A percentile compares a stretch with the other conserved stretches of the same genome.
Conservation (phyloP, 2,888 invertebrate species). For the Andrena trimmerana region DNA sequence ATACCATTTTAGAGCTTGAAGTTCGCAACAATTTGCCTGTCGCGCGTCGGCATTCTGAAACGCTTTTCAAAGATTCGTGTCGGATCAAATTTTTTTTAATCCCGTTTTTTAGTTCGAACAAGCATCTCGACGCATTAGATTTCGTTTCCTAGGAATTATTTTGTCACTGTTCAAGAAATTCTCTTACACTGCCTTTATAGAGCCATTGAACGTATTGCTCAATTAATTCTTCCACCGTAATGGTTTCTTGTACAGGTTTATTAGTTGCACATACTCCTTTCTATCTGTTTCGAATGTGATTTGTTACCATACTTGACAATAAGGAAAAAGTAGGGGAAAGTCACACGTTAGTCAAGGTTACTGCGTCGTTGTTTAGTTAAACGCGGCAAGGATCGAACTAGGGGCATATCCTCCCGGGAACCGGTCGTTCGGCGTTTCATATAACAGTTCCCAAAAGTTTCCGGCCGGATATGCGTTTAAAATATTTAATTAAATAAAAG, state of each 20-base stretch:
- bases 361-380: constrained; percentile 24
- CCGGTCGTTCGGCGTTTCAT: background rate
- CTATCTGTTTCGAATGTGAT: constrained; percentile 64
- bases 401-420: constrained; percentile 20
- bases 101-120: constrained; percentile 9
- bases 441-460: constrained; percentile 1
- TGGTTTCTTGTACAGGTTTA: constrained; percentile 52
- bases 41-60: background rate
- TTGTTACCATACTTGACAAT: constrained; percentile 70
- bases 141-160: constrained; percentile 29
- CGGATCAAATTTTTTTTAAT: background rate
- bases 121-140: constrained; percentile 19
- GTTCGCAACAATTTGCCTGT: background rate
- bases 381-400: constrained; percentile 2
- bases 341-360: constrained; percentile 29
- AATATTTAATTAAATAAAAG: constrained; percentile 29
- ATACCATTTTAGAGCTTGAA: background rate
- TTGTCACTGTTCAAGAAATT: constrained; percentile 45
- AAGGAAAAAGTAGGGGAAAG: constrained; percentile 52
- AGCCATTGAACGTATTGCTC: constrained; percentile 69
- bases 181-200: constrained; percentile 70
- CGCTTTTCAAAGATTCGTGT: constrained; percentile 2
- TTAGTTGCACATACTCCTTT: constrained; percentile 53
- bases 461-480: constrained; percentile 18
- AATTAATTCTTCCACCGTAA: constrained; percentile 69